Conservation (phyloP, 2,113 vertebrate species). For the Nicator chloris region DNA sequence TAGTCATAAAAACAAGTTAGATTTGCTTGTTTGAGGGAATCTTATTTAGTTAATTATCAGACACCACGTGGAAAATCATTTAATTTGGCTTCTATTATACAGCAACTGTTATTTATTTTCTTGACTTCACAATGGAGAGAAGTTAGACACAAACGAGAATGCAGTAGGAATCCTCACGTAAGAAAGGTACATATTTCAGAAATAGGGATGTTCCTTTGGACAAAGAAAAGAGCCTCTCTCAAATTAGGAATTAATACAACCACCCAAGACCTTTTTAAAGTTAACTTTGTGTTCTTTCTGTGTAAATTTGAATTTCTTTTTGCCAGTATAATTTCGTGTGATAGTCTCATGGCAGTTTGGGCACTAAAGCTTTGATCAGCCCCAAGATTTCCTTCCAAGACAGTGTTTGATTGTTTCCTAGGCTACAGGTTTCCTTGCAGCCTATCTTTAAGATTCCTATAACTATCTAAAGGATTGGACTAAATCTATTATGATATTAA, state of each 20-base stretch:
- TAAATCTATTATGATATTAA: neutral
- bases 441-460: neutral
- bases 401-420: neutral
- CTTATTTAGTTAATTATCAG: constrained; percentile 75
- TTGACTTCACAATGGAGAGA: neutral
- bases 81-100: constrained; percentile 42
- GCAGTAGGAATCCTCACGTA: neutral
- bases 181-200: neutral
- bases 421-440: neutral
- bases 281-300: neutral
- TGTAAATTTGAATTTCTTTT: neutral
- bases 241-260: neutral
- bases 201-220: neutral
- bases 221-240: neutral
- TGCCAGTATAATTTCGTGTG: neutral
- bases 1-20: constrained; percentile 69
- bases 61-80: constrained; percentile 54
- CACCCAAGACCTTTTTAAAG: neutral
- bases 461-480: neutral
- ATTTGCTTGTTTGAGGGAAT: constrained; percentile 67
- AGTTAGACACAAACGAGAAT: neutral
- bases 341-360: neutral
- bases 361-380: neutral
- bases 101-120: constrained; percentile 39
- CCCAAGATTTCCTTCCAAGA: neutral